Evolutionary conservation across 2,888 invertebrate genomes (phyloP).

Genomic region (Drosophila birchii): DNA sequence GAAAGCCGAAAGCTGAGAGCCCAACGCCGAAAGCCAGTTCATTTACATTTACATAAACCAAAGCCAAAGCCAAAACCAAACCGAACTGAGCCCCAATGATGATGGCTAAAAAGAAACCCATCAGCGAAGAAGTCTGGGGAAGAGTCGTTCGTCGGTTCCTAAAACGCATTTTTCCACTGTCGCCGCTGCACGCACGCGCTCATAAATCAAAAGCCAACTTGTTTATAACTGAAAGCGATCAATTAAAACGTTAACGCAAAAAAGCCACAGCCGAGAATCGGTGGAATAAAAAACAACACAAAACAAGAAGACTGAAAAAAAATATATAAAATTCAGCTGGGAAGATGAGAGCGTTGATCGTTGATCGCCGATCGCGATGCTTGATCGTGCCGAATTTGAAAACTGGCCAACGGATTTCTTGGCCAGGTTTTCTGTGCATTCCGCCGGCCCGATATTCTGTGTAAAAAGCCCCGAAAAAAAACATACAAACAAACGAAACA

Average conservation of each 20-base stretch:
- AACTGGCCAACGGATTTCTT: conserved; percentile 53
- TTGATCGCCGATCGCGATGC: conserved; percentile 55
- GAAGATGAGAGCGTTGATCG: conserved; percentile 46
- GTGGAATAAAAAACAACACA: conserved; percentile 10
- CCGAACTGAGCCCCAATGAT: conserved; percentile 13
- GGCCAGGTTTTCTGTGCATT: conserved; percentile 56
- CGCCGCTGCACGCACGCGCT: conserved; percentile 78
- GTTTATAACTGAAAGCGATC: conserved; percentile 79
- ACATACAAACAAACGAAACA: conserved; percentile 18
- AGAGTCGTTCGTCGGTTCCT: conserved; percentile 59
- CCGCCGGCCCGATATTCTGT: conserved; percentile 71
- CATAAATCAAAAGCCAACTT: conserved; percentile 79
- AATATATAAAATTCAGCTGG: conserved; percentile 34
- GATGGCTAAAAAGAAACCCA: conserved; percentile 47
- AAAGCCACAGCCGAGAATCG: conserved; percentile 42
- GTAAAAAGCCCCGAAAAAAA: conserved; percentile 54
- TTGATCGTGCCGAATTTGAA: conserved; percentile 73
- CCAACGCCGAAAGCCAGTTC: conserved; percentile 43
- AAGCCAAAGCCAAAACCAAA: conserved; percentile 12
- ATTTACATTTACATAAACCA: conserved; percentile 74
- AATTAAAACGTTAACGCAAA: conserved; percentile 80
- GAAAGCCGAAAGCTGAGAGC: conserved; percentile 10
- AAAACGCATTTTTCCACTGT: conserved; percentile 72
- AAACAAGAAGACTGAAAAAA: conserved; percentile 13
- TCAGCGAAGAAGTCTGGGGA: conserved; percentile 21